Conservation (phyloP, 2,797 vertebrate genomes). For the Echiichthys vipera region DNA sequence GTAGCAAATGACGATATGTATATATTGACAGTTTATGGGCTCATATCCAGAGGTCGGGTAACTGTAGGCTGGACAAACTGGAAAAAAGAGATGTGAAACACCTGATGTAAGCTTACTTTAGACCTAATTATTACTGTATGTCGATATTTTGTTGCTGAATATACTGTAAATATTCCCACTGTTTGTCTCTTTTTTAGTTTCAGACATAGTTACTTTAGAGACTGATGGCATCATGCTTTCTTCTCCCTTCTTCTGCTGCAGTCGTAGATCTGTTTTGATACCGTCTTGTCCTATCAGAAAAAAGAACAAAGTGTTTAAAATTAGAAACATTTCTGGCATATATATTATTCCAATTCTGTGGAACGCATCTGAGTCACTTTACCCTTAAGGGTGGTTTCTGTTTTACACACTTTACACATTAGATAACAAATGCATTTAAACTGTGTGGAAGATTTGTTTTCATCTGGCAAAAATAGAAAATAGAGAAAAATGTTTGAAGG, state of each 20-base stretch:
- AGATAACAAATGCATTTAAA: too few species aligned
- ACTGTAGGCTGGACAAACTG: background rate
- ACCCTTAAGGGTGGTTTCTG: too few species aligned
- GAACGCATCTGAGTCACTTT: background rate
- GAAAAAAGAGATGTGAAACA: constrained; percentile 35
- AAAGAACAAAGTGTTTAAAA: constrained; percentile 1
- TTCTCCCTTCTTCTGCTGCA: constrained; percentile 16
- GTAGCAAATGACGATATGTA: background rate
- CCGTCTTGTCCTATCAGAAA: constrained; percentile 3
- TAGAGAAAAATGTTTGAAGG: too few species aligned
- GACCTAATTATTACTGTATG: background rate
- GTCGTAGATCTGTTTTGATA: background rate
- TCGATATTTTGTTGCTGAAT: constrained; percentile 16
- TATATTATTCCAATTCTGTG: background rate
- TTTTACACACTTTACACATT: too few species aligned
- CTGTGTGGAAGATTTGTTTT: too few species aligned
- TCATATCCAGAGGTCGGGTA: background rate
- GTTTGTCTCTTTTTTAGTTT: background rate
- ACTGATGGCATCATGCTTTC: background rate
- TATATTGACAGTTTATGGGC: background rate
- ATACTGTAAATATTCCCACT: background rate
- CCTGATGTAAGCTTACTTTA: background rate
- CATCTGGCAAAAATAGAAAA: too few species aligned
- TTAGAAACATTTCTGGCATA: background rate
- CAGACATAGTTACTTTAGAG: constrained; percentile 15